Base-by-base conservation (phyloP, 2,113 vertebrate genomes). In the Cyprinus carpio region DNA sequence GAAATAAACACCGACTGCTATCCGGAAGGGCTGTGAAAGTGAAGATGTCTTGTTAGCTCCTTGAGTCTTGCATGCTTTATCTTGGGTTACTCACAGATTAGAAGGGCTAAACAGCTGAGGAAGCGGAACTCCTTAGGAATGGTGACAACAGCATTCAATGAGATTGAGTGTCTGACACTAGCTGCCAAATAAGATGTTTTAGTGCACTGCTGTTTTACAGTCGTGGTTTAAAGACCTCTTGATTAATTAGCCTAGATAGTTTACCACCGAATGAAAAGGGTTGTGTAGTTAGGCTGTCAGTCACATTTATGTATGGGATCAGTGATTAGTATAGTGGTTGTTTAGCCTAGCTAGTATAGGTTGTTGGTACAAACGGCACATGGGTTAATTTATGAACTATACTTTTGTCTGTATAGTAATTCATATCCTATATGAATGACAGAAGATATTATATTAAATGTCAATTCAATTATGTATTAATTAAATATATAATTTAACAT, bases 141-240 rank as follows among this genome's bases (percentile, higher is more conserved):
- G 91, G 93, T 92, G 93, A 93, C 91, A 91, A 92, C 92, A 91
- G 91, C 91, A 89, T 87, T 62, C 75, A 82, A 69, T 78, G 46
- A 90, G 87, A 90, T 93, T 81, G 87, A 93, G 93, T 93, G 90
- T 88, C 91, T 86, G 64, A 92, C 91, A 87, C 92, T 85, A 76
- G 69, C 85, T 88, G 88, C 89, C 87, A 82, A 91, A 85, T 88
- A 88, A 90, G 92, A 91, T 89, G 85, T 88, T 75, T 86, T 80
- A 87, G n/a, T 69, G 37, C 34, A 15, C 74, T 64, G 46, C 74
- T 64, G 62, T 46, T 65, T 74, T n/a, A 51, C 40, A 31, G 37
- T 56, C 9, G 23, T 46, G 29, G 49, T 76, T 79, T 37, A 31
- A 76, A 60, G 25, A 37, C 64, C 37, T 16, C 60, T 43, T 69